A percentile compares a stretch with the other conserved stretches of the same genome.
Evolutionary conservation across 2,888 invertebrate species (phyloP).

Genomic region (Arge pagana): DNA sequence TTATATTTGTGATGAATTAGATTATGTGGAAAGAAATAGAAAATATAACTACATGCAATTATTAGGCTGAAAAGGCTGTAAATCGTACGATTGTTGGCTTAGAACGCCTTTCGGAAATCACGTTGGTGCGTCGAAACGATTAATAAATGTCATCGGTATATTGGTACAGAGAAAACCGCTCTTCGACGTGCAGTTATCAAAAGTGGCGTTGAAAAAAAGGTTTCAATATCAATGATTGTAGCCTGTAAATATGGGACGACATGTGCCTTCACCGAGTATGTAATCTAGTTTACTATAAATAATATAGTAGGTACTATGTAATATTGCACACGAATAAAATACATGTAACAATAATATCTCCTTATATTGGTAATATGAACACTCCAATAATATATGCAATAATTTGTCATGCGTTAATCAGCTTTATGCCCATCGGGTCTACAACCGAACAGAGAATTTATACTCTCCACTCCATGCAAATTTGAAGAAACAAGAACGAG

Average conservation of each 20-base stretch:
- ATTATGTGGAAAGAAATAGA: too few relatives aligned
- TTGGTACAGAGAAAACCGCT: slow-evolving; percentile 11
- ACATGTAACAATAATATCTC: too few relatives aligned
- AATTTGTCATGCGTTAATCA: too few relatives aligned
- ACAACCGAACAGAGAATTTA: too few relatives aligned
- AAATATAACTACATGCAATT: too few relatives aligned
- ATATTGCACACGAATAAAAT: slow-evolving; percentile 21
- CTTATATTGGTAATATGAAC: too few relatives aligned
- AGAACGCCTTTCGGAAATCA: neutral
- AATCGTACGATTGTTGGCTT: slow-evolving; percentile 13
- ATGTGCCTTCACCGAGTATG: slow-evolving; percentile 21
- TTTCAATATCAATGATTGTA: slow-evolving; percentile 17
- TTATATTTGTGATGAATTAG: too few relatives aligned
- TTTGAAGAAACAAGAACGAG: too few relatives aligned
- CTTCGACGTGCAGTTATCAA: slow-evolving; percentile 13
- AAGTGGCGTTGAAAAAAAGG: slow-evolving; percentile 17
- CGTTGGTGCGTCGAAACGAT: slow-evolving; percentile 16
- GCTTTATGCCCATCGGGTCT: too few relatives aligned
- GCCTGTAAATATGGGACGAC: slow-evolving; percentile 20
- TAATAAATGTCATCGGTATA: slow-evolving; percentile 16
- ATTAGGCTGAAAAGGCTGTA: too few relatives aligned
- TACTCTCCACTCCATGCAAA: too few relatives aligned
- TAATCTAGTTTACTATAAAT: slow-evolving; percentile 19
- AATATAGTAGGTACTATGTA: slow-evolving; percentile 19
- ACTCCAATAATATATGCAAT: too few relatives aligned